phyloP scores from a whole-genome alignment of 1,140 invertebrate species.

The Anoplolepis gracilipes region DNA sequence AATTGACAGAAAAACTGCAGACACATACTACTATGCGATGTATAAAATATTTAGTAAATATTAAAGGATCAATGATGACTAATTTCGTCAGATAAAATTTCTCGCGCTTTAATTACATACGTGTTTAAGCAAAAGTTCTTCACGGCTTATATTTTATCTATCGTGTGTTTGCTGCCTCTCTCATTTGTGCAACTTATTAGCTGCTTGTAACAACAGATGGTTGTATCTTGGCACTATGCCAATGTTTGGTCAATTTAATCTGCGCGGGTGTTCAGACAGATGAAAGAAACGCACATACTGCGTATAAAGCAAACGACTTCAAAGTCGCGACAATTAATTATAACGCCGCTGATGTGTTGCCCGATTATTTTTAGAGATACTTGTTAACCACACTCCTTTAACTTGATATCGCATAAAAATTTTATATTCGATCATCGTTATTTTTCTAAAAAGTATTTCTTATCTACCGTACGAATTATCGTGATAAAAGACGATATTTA shows the following conservation, averaged over 20 bases:
- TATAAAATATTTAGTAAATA: not conserved
- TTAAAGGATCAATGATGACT: not conserved
- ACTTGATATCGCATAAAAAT: not conserved
- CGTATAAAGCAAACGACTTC: conserved; percentile 42
- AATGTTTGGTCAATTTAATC: conserved; percentile 43
- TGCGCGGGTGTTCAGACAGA: conserved; percentile 38
- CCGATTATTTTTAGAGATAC: conserved; percentile 26
- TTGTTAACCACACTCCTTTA: not conserved
- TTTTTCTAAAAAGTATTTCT: not conserved
- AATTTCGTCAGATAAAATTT: not conserved
- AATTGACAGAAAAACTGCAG: not conserved
- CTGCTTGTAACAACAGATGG: conserved; percentile 29
- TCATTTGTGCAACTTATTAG: conserved; percentile 46
- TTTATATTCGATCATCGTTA: not conserved
- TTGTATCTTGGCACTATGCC: conserved; percentile 47
- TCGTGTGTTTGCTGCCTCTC: conserved; percentile 1
- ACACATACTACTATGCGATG: not conserved
- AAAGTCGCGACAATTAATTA: conserved; percentile 53
- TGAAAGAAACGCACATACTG: conserved; percentile 40
- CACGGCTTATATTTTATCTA: conserved; percentile 29
- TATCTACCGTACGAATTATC: not conserved
- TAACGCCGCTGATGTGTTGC: conserved; percentile 23
- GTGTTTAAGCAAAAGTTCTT: conserved; percentile 5
- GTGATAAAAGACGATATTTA: conserved; percentile 20
- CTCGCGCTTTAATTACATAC: not conserved